Percentiles rank a stretch among this genome's conserved stretches.
These are phyloP conservation scores for Drosophila sordidula DNA, from an alignment of 2,888 invertebrate species.

Conservation along the genomic window DNA sequence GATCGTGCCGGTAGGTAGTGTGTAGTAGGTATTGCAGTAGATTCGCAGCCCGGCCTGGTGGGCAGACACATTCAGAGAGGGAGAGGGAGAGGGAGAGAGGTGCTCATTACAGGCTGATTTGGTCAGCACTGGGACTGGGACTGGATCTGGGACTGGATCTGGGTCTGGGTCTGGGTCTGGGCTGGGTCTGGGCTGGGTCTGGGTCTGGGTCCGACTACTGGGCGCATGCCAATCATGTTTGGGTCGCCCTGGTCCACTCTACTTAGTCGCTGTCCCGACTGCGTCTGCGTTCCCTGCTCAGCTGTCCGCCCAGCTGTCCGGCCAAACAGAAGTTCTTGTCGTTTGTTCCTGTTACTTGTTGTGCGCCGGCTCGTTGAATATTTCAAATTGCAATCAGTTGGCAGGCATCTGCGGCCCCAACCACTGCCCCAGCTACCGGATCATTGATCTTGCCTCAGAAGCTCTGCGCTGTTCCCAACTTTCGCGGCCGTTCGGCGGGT, in stretches of 20 bases:
- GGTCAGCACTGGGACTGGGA: slow-evolving; percentile 28
- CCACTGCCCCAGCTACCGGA: slow-evolving; percentile 47
- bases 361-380: slow-evolving; percentile 70
- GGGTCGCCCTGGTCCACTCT: slow-evolving; percentile 31
- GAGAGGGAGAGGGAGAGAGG: slow-evolving; percentile 9
- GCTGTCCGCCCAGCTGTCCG: slow-evolving; percentile 44
- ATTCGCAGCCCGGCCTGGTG: slow-evolving; percentile 20
- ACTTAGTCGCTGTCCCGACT: slow-evolving; percentile 50
- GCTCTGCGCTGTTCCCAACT: slow-evolving; percentile 3
- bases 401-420: slow-evolving; percentile 65
- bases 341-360: slow-evolving; percentile 69
- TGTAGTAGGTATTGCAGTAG: slow-evolving; percentile 29
- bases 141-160: slow-evolving; percentile 2
- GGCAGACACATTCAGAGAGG: slow-evolving; percentile 22
- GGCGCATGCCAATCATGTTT: slow-evolving; percentile 67
- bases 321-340: slow-evolving; percentile 77
- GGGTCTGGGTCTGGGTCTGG: slow-evolving; percentile 8
- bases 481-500: slow-evolving; percentile 27
- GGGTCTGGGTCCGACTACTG: slow-evolving; percentile 21
- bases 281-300: slow-evolving; percentile 23
- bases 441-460: slow-evolving; percentile 34
- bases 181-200: slow-evolving; percentile 12
- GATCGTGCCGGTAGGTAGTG: slow-evolving; percentile 76
- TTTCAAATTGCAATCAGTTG: slow-evolving; percentile 81
- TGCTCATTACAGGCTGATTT: slow-evolving; percentile 65